Conservation (phyloP, 2,888 invertebrate species). For the Thera britannica region DNA sequence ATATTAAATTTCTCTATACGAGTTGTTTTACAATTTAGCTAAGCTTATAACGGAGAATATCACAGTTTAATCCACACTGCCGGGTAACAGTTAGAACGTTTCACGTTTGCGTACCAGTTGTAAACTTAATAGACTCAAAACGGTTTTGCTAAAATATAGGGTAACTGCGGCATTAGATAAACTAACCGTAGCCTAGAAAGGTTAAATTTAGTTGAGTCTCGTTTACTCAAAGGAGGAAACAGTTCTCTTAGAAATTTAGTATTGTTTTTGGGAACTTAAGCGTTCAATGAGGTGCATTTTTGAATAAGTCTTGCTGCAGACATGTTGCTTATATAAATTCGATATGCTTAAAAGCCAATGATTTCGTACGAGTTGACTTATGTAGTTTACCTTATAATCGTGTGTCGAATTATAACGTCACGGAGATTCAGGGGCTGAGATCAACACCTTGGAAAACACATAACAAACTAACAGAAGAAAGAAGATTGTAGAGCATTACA, state of each 20-base stretch:
- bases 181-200: slow-evolving; percentile 16
- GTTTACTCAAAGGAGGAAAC: slow-evolving; percentile 3
- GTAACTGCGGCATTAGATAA: slow-evolving; percentile 33
- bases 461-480: too few relatives aligned
- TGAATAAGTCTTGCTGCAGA: background rate
- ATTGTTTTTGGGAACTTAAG: too few relatives aligned
- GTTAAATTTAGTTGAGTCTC: background rate
- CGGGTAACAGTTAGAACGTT: slow-evolving; percentile 56
- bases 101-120: slow-evolving; percentile 63
- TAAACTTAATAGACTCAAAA: slow-evolving; percentile 54
- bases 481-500: too few relatives aligned
- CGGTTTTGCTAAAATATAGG: slow-evolving; percentile 49
- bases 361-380: too few relatives aligned
- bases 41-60: slow-evolving; percentile 56
- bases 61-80: slow-evolving; percentile 13
- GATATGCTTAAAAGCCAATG: too few relatives aligned
- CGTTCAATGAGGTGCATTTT: background rate
- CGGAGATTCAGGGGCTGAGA: too few relatives aligned
- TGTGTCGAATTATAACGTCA: too few relatives aligned
- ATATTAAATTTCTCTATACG: background rate
- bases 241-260: background rate
- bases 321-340: too few relatives aligned
- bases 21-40: slow-evolving; percentile 30
- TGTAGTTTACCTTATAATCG: too few relatives aligned
- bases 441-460: too few relatives aligned